These are phyloP conservation scores for Acanthornis magna DNA, from an alignment of 2,797 vertebrate species.

Conservation along the genomic window DNA sequence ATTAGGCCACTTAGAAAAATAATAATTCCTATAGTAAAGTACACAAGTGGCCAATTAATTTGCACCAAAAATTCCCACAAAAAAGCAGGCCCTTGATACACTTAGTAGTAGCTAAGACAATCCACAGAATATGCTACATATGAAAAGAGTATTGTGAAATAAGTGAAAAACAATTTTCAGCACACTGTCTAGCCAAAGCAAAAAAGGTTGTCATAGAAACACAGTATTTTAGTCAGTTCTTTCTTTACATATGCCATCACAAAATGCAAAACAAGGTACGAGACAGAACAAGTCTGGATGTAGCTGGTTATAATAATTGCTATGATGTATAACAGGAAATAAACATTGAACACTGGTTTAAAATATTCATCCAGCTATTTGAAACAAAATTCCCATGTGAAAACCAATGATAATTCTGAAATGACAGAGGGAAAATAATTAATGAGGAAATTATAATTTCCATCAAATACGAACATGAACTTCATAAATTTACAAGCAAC, in stretches of 20 bases:
- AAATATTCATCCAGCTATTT: neutral
- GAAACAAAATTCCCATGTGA: neutral
- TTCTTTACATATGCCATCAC: neutral
- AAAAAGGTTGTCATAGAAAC: neutral
- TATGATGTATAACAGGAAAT: neutral
- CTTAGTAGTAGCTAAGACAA: neutral
- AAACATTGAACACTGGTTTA: neutral
- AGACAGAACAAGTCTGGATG: neutral
- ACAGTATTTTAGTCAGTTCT: neutral
- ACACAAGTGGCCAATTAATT: neutral
- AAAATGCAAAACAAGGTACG: neutral
- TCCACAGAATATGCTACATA: neutral
- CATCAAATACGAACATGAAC: neutral
- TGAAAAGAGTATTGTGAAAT: neutral
- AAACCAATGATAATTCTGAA: neutral
- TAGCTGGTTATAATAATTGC: neutral
- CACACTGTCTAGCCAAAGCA: neutral
- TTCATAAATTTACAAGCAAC: neutral
- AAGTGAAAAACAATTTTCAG: neutral
- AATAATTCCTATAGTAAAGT: neutral
- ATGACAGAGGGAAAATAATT: neutral
- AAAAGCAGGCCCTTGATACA: neutral
- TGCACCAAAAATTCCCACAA: neutral
- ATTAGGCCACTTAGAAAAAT: neutral
- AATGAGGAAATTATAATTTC: neutral